Evolutionary conservation across 2,888 invertebrate genomes (phyloP), one percentile per base, ranked within the genome.

Genomic region (Pristionchus arcanus): DNA sequence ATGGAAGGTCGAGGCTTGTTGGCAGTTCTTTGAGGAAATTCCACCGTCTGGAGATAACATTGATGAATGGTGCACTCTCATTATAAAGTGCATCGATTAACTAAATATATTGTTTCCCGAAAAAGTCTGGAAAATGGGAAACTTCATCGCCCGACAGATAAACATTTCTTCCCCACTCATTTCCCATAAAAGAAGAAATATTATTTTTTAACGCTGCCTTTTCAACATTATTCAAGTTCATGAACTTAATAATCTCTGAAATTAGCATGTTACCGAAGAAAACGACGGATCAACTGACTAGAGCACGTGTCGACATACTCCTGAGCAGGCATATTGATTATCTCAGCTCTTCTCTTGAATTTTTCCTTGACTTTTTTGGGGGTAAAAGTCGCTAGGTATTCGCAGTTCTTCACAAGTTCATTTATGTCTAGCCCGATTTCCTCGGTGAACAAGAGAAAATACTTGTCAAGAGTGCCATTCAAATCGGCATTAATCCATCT

Each of bases 51-150:
- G n/a, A n/a, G 25, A n/a, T n/a, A n/a, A n/a, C n/a, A 66, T 66
- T 66, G n/a, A 66, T 66, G n/a, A 66, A 66, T n/a, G 66, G 66
- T n/a, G 66, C 66, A 66, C 66, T 66, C n/a, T 66, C 66, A 66
- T 66, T 66, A 3, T n/a, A 2, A 11, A 66, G 25, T 11, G 66
- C 66, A n/a, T 66, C 66, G 66, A 66, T 25, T n/a, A 66, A 66
- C 66, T 66, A n/a, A 11, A 66, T 2, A 66, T n/a, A 9, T 21
- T 21, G 19, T 66, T n/a, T 66, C 25, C n/a, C 66, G 11, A n/a
- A 11, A 11, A 66, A n/a, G 2, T 25, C 2, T 11, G 4, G 4
- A n/a, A n/a, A 59, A 21, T 59, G 16, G n/a, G 2, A 66, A 66
- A 66, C 66, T n/a, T 66, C n/a, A 11, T 66, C 66, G 11, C n/a